Conservation (phyloP, 64 coral and sea anemone genomes). For the Actinia tenebrosa region DNA sequence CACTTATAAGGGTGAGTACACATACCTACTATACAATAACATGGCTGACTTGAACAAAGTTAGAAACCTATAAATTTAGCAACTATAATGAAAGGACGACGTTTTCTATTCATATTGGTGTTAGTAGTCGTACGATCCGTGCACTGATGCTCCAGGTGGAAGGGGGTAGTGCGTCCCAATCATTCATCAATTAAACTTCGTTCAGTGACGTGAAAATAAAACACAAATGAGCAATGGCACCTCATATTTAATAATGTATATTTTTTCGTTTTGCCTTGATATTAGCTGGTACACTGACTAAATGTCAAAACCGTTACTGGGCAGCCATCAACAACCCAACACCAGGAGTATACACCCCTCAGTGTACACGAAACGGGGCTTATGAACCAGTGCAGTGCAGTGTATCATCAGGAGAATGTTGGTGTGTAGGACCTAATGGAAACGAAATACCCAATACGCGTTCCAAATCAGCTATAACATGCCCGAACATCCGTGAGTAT, state of each 20-base stretch:
- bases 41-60: too few relatives aligned
- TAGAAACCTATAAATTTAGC: too few relatives aligned
- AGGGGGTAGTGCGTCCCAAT: too few relatives aligned
- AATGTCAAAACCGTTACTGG: slow-evolving; percentile 46
- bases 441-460: slow-evolving; percentile 35
- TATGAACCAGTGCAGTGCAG: slow-evolving; percentile 49
- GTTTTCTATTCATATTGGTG: too few relatives aligned
- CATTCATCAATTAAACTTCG: too few relatives aligned
- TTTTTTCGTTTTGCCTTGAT: not conserved
- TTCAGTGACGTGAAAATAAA: too few relatives aligned
- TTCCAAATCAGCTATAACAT: slow-evolving; percentile 22
- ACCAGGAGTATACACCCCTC: slow-evolving; percentile 5
- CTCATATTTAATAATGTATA: too few relatives aligned
- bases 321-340: slow-evolving; percentile 14
- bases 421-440: slow-evolving; percentile 47
- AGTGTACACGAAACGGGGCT: slow-evolving; percentile 36
- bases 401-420: slow-evolving; percentile 26
- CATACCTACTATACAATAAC: not conserved
- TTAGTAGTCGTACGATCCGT: too few relatives aligned
- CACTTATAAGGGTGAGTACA: slow-evolving; percentile 50
- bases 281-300: slow-evolving; percentile 30
- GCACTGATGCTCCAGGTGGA: too few relatives aligned
- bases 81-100: too few relatives aligned
- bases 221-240: too few relatives aligned
- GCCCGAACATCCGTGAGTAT: slow-evolving; percentile 33